phyloP scores from a whole-genome alignment of 2,888 invertebrate genomes.

The Xestia rhomboidea region DNA sequence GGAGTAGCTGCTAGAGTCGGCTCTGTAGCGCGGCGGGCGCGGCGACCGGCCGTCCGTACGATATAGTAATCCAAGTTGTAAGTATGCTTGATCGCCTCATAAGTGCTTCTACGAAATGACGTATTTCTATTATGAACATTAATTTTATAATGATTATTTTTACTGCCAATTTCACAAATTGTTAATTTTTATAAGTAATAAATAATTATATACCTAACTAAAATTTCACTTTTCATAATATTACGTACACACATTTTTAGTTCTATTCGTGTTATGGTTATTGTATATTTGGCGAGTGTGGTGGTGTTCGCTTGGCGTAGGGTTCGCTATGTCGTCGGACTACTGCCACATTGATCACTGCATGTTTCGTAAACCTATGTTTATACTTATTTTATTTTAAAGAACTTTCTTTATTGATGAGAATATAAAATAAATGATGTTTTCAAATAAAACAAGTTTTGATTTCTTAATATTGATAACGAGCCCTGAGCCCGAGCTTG shows the following conservation, averaged over 20 bases:
- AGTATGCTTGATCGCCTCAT: slow-evolving; percentile 88
- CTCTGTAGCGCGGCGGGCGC: slow-evolving; percentile 66
- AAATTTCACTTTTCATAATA: slow-evolving; percentile 82
- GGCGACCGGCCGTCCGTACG: slow-evolving; percentile 70
- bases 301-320: slow-evolving; percentile 27
- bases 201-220: slow-evolving; percentile 73
- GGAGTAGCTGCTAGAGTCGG: slow-evolving; percentile 71
- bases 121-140: slow-evolving; percentile 81
- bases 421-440: slow-evolving; percentile 89
- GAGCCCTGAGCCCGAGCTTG: background rate
- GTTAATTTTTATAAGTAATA: slow-evolving; percentile 80
- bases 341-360: slow-evolving; percentile 80
- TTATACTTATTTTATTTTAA: slow-evolving; percentile 89
- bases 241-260: slow-evolving; percentile 87
- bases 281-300: slow-evolving; percentile 79
- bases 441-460: slow-evolving; percentile 83
- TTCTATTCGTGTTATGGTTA: slow-evolving; percentile 82
- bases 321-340: slow-evolving; percentile 27
- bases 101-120: slow-evolving; percentile 87
- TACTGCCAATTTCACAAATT: slow-evolving; percentile 89
- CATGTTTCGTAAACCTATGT: slow-evolving; percentile 85
- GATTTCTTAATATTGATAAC: background rate
- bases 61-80: slow-evolving; percentile 78
- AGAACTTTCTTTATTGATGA: slow-evolving; percentile 90
- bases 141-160: slow-evolving; percentile 78